Evolutionary conservation across 2,797 vertebrate genomes (phyloP), one percentile per base, ranked within the genome.

Genomic region (Xyrichtys novacula): DNA sequence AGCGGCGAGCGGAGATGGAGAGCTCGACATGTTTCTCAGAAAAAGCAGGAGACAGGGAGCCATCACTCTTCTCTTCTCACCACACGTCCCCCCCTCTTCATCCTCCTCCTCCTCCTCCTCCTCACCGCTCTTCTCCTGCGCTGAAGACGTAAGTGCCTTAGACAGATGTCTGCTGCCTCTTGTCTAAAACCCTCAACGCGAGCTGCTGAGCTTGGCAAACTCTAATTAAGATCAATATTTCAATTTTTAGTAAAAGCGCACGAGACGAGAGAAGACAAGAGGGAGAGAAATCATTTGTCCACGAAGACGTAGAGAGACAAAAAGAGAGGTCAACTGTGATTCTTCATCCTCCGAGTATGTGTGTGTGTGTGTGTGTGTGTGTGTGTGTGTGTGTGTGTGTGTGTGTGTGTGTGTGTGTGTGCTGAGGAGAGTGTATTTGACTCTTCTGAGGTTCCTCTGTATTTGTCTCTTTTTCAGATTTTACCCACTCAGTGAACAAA

Each of bases 161-260:
- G 91, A 93, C 91, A 89, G 92, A 93, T 93, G 91, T 91, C 83
- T 91, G 87, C 91, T 90, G 89, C 89, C 82, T 87, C 91, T 84
- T 89, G 91, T 92, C 91, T 93, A 76, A 93, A 91, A 89, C 84
- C 88, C 89, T 92, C 90, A 91, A 85, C 83, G 70, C 58, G 57
- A 90, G 88, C 88, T 94, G 94, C 94, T 95, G 93, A 94, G 92
- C 92, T 94, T 87, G 78, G 93, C 93, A 94, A 91, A 93, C 90
- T 93, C 90, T 94, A 94, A 95, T 95, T 95, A 95, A 94, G 93
- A 94, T 94, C 93, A 94, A 94, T 95, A 94, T 94, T 94, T 94
- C 93, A 92, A 92, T 94, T 93, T 94, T 94, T 94, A 87, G 91
- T 92, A 92, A 93, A 93, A 92, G 88, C 79, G 85, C 80, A 83